Evolutionary conservation across 2,113 vertebrate genomes (phyloP).

Genomic region (Chlorocebus sabaeus): DNA sequence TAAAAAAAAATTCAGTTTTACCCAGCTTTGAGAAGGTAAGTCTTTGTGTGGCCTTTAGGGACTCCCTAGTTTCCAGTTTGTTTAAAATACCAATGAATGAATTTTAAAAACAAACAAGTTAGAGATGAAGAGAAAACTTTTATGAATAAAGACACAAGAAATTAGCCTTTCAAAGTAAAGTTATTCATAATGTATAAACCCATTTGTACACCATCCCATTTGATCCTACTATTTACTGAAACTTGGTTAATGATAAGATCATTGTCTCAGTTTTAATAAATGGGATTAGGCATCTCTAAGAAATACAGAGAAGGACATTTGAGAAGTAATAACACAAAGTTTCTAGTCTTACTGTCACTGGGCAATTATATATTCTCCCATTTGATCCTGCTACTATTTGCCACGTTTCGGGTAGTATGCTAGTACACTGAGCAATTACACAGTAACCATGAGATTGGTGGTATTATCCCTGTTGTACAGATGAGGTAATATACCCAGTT

Average conservation of each 20-base stretch:
- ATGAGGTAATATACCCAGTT: not conserved
- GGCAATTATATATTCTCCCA: not conserved
- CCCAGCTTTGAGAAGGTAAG: not conserved
- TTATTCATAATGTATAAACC: not conserved
- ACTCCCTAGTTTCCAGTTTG: not conserved
- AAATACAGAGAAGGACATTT: not conserved
- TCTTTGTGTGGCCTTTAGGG: not conserved
- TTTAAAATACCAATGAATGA: not conserved
- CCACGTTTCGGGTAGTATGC: not conserved
- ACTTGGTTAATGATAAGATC: constrained; percentile 2
- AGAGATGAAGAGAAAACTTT: not conserved
- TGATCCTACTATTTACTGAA: constrained; percentile 5
- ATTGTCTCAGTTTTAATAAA: constrained; percentile 26
- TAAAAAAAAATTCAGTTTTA: constrained; percentile 1
- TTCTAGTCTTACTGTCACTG: not conserved
- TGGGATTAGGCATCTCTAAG: not conserved
- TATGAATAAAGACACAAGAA: not conserved
- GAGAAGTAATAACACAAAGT: not conserved
- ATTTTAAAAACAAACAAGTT: constrained; percentile 15
- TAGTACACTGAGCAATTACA: not conserved
- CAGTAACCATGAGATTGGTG: not conserved
- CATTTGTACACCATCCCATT: not conserved
- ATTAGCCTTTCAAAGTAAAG: not conserved
- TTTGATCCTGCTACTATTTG: not conserved
- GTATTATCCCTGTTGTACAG: not conserved